Percentiles rank a stretch among this genome's conserved stretches.
phyloP scores from a whole-genome alignment of 2,888 invertebrate species.

The Laspeyria flexula region DNA sequence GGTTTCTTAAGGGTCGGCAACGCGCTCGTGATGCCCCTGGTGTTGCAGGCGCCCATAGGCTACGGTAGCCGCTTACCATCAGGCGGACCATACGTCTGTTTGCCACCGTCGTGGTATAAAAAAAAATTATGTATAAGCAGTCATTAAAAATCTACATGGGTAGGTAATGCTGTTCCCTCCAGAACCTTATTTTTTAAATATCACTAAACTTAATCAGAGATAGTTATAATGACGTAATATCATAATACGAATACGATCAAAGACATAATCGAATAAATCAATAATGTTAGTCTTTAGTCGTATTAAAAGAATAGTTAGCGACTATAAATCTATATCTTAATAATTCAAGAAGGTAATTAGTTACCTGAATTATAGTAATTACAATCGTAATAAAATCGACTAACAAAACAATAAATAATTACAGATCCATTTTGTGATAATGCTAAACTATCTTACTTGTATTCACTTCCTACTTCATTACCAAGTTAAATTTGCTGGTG shows the following conservation, averaged over 20 bases:
- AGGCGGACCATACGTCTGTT: no score
- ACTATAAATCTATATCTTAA: slow-evolving; percentile 45
- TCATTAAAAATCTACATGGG: no score
- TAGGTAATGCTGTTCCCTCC: no score
- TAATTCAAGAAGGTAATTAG: slow-evolving; percentile 28
- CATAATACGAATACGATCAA: slow-evolving; percentile 12
- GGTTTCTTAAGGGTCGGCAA: no score
- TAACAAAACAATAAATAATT: slow-evolving; percentile 52
- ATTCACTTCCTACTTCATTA: slow-evolving; percentile 35
- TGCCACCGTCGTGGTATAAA: no score
- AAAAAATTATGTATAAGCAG: no score
- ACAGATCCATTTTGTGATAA: slow-evolving; percentile 50
- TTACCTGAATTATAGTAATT: slow-evolving; percentile 51
- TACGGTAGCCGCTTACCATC: no score
- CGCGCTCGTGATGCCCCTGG: no score
- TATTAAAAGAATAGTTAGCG: slow-evolving; percentile 4
- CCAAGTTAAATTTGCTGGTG: slow-evolving; percentile 26
- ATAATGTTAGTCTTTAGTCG: slow-evolving; percentile 37
- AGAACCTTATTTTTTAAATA: no score
- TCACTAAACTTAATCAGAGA: no score
- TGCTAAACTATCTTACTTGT: slow-evolving; percentile 34
- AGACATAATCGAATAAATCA: slow-evolving; percentile 43
- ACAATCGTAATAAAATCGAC: slow-evolving; percentile 46
- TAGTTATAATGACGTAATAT: slow-evolving; percentile 16
- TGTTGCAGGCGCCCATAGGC: no score